Evolutionary conservation across 2,888 invertebrate genomes (phyloP), one percentile per base, ranked within the genome.

Genomic region (Embidobia sp.): DNA sequence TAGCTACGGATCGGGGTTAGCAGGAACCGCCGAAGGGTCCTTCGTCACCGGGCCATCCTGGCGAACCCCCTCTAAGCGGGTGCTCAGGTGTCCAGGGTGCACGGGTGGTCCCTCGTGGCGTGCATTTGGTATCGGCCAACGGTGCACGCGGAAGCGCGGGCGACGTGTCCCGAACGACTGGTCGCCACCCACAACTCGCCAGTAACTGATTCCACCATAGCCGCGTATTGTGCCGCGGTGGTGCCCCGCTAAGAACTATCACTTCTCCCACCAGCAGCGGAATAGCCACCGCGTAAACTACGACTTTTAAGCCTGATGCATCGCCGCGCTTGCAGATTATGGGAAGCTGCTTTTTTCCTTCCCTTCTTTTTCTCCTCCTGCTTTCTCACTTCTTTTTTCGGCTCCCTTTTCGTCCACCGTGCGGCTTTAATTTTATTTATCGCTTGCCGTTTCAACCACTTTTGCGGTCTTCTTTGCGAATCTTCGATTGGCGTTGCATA

Each of bases 141-240:
- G 27, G 37, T 46, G 19, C 48, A 42, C 73, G 70, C 69, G 69
- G 57, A 63, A 69, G 77, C 78, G 74, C 48, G 53, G 77, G 57
- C 73, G 77, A 35, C 27, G 51, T 61, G 48, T 53, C 27, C 61
- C 55, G 70, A 72, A 78, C 82, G 86, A 88, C 87, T 85, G 85
- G 85, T 86, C 87, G 85, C 87, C 88, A 86, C 86, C 88, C 87
- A 88, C 87, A 87, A 87, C 87, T 87, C 85, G 86, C 85, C 84
- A 86, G 85, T 87, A 87, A 89, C 88, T 88, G 89, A 88, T 88
- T 87, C 85, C 85, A 85, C 85, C 86, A 86, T 85, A 85, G 85
- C 84, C 81, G 84, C 85, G 84, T 86, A 86, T 86, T 87, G 85
- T 86, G 82, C 85, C 82, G 82, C 83, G 78, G 83, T 84, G 83